These are phyloP conservation scores for Myopa tessellatipennis DNA, from an alignment of 2,888 invertebrate species.

Conservation along the genomic window DNA sequence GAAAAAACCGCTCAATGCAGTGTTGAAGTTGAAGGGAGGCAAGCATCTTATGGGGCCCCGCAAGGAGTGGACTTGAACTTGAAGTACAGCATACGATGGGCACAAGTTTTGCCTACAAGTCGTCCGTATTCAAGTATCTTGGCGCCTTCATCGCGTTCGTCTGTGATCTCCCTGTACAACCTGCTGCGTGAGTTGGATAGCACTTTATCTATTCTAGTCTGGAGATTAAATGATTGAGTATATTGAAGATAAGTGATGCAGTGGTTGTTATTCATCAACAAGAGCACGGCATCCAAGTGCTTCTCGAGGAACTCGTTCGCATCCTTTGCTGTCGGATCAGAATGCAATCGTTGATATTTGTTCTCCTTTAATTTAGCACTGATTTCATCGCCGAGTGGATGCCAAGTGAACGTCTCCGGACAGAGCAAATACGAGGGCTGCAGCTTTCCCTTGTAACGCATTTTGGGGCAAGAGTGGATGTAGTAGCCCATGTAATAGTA, in stretches of 20 bases:
- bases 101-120: conserved; percentile 64
- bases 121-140: conserved; percentile 62
- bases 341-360: conserved; percentile 81
- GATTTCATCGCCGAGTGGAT: conserved; percentile 70
- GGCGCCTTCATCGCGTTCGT: conserved; percentile 51
- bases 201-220: not conserved
- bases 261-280: conserved; percentile 71
- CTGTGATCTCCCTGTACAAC: conserved; percentile 38
- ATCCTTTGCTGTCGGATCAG: conserved; percentile 74
- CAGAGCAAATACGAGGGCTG: conserved; percentile 90
- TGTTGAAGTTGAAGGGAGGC: no score
- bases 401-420: conserved; percentile 91
- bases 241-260: conserved; percentile 73
- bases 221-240: conserved; percentile 53
- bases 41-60: no score
- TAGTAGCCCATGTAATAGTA: conserved; percentile 99
- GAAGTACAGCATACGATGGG: conserved; percentile 62
- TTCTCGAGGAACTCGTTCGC: conserved; percentile 71
- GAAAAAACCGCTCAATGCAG: no score
- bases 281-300: conserved; percentile 75
- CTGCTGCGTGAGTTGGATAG: no score
- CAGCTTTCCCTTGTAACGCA: conserved; percentile 95
- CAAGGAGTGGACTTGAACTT: conserved; percentile 44
- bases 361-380: conserved; percentile 75
- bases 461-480: conserved; percentile 95